phyloP scores from a whole-genome alignment of 2,888 invertebrate genomes.

The Cryptocheilus praepositus region DNA sequence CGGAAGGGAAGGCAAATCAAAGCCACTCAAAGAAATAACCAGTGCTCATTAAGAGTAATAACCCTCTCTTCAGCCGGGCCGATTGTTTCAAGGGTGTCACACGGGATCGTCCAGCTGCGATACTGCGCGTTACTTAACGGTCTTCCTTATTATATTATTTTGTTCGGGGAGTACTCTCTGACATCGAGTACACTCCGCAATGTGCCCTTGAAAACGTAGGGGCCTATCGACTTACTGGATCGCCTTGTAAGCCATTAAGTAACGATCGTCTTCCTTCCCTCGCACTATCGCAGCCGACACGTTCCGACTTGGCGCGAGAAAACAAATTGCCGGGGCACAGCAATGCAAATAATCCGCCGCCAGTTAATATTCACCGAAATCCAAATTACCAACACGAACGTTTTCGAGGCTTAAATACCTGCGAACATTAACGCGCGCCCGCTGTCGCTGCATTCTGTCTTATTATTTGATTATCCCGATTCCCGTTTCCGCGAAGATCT shows the following conservation, averaged over 20 bases:
- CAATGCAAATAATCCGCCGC: too few species aligned
- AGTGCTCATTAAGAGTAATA: slow-evolving; percentile 72
- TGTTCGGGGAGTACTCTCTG: slow-evolving; percentile 30
- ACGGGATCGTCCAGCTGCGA: slow-evolving; percentile 59
- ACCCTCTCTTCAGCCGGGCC: slow-evolving; percentile 60
- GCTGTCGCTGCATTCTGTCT: too few species aligned
- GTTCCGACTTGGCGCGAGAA: too few species aligned
- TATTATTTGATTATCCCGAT: too few species aligned
- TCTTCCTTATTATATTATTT: slow-evolving; percentile 64
- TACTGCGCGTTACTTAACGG: slow-evolving; percentile 52
- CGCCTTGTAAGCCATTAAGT: slow-evolving; percentile 19
- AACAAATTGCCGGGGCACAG: too few species aligned
- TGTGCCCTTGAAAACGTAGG: slow-evolving; percentile 34
- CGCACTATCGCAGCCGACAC: too few species aligned
- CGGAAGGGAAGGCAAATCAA: slow-evolving; percentile 63
- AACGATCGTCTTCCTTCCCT: slow-evolving; percentile 8
- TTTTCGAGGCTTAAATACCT: too few species aligned
- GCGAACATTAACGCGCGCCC: too few species aligned
- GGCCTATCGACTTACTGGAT: slow-evolving; percentile 15
- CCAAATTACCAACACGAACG: too few species aligned
- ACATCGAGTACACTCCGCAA: slow-evolving; percentile 19
- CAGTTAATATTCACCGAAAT: too few species aligned
- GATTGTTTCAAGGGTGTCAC: slow-evolving; percentile 73
- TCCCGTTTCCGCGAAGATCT: too few species aligned
- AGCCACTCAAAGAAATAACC: slow-evolving; percentile 73